Percentiles rank a stretch among this genome's conserved stretches.
Evolutionary conservation across 2,888 invertebrate species (phyloP).

Genomic region (Cephus nigrinus): DNA sequence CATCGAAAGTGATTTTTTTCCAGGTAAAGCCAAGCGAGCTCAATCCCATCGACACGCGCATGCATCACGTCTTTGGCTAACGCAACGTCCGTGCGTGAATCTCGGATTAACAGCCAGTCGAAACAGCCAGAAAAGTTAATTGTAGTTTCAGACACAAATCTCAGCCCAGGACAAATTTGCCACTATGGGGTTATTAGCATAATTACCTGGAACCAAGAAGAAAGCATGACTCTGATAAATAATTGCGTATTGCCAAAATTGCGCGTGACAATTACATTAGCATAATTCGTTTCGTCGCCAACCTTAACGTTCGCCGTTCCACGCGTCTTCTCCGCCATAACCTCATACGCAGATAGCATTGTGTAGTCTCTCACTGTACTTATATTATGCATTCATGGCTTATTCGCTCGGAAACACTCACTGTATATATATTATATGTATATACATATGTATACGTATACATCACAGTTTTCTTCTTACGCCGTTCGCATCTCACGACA

Average conservation of each 20-base stretch:
- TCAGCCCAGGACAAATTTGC: not conserved
- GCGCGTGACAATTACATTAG: conserved; percentile 23
- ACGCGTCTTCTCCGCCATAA: not conserved
- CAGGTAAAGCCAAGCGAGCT: not conserved
- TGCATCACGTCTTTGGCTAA: not conserved
- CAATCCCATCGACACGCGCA: not conserved
- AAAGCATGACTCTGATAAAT: conserved; percentile 6
- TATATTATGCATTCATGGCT: conserved; percentile 12
- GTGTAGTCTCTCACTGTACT: not conserved
- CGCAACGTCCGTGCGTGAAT: not conserved
- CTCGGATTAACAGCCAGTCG: not conserved
- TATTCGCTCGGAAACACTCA: not conserved
- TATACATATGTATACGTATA: not conserved
- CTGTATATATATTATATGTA: conserved; percentile 7
- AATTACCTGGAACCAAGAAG: conserved; percentile 1
- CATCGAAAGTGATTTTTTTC: not conserved
- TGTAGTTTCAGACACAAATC: not conserved
- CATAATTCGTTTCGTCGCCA: conserved; percentile 15
- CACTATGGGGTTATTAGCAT: conserved; percentile 12
- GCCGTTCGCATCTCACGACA: conserved; percentile 4
- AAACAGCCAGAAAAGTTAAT: not conserved
- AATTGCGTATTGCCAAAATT: conserved; percentile 23
- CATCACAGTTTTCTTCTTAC: not conserved
- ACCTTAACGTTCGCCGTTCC: not conserved
- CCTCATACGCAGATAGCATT: not conserved